A percentile compares a stretch with the other conserved stretches of the same genome.
Evolutionary conservation across 2,797 vertebrate species (phyloP).

Genomic region (Ispidina lecontei): DNA sequence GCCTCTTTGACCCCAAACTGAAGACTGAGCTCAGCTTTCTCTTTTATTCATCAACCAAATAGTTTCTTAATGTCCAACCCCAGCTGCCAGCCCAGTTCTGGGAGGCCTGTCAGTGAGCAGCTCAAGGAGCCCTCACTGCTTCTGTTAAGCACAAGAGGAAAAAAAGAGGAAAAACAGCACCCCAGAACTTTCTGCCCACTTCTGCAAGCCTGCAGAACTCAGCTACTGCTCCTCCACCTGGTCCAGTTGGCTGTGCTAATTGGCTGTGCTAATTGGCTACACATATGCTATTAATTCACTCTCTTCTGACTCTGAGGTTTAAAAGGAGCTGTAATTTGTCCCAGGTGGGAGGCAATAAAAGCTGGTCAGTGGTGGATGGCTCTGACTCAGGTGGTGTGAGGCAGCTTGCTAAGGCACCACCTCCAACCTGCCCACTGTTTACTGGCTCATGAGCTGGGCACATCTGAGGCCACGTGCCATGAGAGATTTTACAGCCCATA

Average conservation of each 20-base stretch:
- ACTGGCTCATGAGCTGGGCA: rapidly evolving
- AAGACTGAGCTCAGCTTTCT: constrained; percentile 13
- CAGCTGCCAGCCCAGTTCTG: not conserved
- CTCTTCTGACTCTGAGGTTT: constrained; percentile 11
- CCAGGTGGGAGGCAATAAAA: constrained; percentile 26
- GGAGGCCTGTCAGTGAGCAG: not conserved
- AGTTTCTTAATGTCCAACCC: not conserved
- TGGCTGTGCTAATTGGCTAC: constrained; percentile 12
- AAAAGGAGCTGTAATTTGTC: constrained; percentile 31
- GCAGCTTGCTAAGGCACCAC: not conserved
- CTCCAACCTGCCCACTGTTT: not conserved
- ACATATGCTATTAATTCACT: not conserved
- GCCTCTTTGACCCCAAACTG: not conserved
- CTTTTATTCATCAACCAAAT: not conserved
- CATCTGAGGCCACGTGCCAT: not conserved
- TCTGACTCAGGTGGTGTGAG: not conserved
- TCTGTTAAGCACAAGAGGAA: not conserved
- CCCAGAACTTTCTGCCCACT: not conserved
- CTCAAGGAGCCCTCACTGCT: not conserved
- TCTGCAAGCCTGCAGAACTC: not conserved
- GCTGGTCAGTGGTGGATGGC: not conserved
- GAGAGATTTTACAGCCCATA: not conserved
- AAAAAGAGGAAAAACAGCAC: not conserved
- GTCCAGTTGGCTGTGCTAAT: constrained; percentile 1
- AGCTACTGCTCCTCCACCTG: not conserved